Evolutionary conservation across 2,888 invertebrate species (phyloP).

Genomic region (Sussaba pulchella): DNA sequence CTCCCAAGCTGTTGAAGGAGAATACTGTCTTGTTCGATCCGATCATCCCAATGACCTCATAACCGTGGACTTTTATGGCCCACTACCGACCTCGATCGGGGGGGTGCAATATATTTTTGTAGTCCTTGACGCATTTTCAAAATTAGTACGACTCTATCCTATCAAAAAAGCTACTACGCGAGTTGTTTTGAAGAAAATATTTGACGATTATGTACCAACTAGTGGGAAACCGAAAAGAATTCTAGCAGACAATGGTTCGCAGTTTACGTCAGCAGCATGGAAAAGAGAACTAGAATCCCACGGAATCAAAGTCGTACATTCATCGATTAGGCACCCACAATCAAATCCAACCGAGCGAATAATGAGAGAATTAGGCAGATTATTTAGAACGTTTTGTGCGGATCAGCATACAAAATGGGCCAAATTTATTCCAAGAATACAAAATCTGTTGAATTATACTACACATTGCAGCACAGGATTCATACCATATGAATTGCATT

Average conservation of each 20-base stretch:
- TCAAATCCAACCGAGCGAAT: conserved; percentile 57
- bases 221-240: no score
- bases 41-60: conserved; percentile 16
- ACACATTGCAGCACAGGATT: conserved; percentile 52
- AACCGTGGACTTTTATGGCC: conserved; percentile 4
- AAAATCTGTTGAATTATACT: conserved; percentile 40
- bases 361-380: conserved; percentile 59
- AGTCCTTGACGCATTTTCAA: background rate
- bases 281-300: no score
- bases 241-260: no score
- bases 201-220: no score
- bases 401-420: conserved; percentile 58
- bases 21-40: background rate
- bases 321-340: conserved; percentile 61
- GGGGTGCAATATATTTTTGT: conserved; percentile 10
- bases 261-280: no score
- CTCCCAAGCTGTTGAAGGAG: background rate
- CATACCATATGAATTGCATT: conserved; percentile 51
- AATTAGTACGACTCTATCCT: background rate
- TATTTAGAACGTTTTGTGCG: conserved; percentile 56
- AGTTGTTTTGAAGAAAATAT: no score
- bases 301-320: conserved; percentile 1
- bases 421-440: conserved; percentile 36
- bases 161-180: background rate
- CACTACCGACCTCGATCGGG: background rate